Evolutionary conservation across 2,113 vertebrate species (phyloP).

Genomic region (Edolisoma coerulescens): DNA sequence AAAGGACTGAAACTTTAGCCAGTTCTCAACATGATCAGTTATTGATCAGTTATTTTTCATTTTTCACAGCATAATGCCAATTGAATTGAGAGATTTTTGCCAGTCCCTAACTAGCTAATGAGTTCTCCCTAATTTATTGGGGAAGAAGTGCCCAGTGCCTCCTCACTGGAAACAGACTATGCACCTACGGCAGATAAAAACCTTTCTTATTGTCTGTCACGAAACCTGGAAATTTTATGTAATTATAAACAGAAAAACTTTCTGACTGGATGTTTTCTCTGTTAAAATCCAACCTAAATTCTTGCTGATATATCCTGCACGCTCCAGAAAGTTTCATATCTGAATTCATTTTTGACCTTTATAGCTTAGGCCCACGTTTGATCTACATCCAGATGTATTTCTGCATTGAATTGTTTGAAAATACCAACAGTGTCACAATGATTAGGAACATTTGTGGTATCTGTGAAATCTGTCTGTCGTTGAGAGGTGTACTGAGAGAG

Average conservation of each 20-base stretch:
- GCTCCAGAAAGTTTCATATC: not conserved
- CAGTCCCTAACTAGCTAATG: not conserved
- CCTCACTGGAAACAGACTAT: not conserved
- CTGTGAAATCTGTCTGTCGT: accelerated
- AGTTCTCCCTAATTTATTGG: not conserved
- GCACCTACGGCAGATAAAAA: not conserved
- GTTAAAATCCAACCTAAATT: not conserved
- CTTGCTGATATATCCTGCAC: not conserved
- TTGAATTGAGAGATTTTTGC: not conserved
- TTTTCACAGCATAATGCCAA: not conserved
- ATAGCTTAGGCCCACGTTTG: not conserved
- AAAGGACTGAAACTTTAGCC: not conserved
- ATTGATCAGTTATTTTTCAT: not conserved
- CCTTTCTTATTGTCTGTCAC: not conserved
- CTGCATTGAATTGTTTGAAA: not conserved
- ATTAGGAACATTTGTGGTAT: not conserved
- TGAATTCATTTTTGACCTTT: not conserved
- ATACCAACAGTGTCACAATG: not conserved
- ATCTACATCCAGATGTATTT: not conserved
- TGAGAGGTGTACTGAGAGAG: not conserved
- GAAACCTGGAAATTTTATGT: not conserved
- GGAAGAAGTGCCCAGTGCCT: not conserved
- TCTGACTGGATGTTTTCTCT: not conserved
- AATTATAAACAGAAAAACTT: not conserved
- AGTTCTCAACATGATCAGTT: not conserved